Evolutionary conservation across 2,797 vertebrate species (phyloP).

Genomic region (Eospalax fontanierii): DNA sequence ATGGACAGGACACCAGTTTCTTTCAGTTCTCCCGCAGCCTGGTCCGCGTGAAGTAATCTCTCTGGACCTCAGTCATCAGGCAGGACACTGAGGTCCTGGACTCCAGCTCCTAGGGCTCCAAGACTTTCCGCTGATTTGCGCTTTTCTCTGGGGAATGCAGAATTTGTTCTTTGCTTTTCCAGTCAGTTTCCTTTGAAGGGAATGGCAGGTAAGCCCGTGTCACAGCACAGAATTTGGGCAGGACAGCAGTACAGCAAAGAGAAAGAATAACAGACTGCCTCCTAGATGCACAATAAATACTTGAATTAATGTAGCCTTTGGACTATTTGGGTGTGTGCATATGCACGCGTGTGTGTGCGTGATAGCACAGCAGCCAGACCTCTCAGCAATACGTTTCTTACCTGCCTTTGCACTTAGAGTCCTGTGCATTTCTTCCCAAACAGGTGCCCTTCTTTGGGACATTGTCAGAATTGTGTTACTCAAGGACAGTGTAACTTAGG

Average conservation of each 20-base stretch:
- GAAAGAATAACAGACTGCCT: background rate
- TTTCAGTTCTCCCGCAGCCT: rapidly evolving
- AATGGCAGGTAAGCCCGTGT: background rate
- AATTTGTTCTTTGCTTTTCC: background rate
- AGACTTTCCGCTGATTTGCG: background rate
- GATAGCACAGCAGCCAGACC: background rate
- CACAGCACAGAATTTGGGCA: background rate
- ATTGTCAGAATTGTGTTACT: background rate
- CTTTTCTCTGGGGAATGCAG: background rate
- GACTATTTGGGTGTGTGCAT: background rate
- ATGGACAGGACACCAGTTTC: background rate
- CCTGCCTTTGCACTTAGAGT: background rate
- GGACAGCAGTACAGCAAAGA: background rate
- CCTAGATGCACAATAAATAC: background rate
- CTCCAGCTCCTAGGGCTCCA: background rate
- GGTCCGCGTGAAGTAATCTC: background rate
- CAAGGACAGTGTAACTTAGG: background rate
- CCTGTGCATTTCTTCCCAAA: conserved; percentile 36
- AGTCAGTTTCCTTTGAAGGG: background rate
- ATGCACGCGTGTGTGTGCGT: background rate
- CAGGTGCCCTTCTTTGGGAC: background rate
- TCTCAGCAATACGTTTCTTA: background rate
- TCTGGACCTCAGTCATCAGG: background rate
- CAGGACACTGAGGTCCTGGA: background rate
- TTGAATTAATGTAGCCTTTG: conserved; percentile 37